Percentiles rank a stretch among this genome's conserved stretches.
phyloP scores from a whole-genome alignment of 2,888 invertebrate species.

The Cerastoderma edule region DNA sequence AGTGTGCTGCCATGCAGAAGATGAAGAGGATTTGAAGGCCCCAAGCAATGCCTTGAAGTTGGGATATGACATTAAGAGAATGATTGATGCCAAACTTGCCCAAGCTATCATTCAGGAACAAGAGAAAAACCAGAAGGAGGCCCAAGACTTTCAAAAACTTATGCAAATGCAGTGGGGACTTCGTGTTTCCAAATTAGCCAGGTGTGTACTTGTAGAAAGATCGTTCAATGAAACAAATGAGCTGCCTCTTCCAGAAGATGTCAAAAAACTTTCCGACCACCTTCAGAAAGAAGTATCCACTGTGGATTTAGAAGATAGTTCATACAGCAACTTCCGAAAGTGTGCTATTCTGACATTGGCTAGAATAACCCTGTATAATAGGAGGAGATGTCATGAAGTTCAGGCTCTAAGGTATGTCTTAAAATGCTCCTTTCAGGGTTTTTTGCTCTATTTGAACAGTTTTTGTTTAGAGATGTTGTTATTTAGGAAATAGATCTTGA shows the following conservation, averaged over 20 bases:
- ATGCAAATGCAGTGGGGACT: slow-evolving; percentile 53
- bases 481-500: neutral
- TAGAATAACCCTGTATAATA: slow-evolving; percentile 49
- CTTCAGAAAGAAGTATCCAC: slow-evolving; percentile 30
- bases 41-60: slow-evolving; percentile 57
- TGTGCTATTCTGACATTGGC: slow-evolving; percentile 42
- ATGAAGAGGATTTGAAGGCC: slow-evolving; percentile 46
- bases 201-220: slow-evolving; percentile 41
- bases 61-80: slow-evolving; percentile 41
- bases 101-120: slow-evolving; percentile 35
- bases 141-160: slow-evolving; percentile 47
- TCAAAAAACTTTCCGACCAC: slow-evolving; percentile 42
- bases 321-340: slow-evolving; percentile 41
- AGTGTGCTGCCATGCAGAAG: slow-evolving; percentile 28
- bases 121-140: slow-evolving; percentile 30
- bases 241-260: slow-evolving; percentile 53
- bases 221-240: slow-evolving; percentile 31
- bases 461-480: neutral
- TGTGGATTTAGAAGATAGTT: slow-evolving; percentile 35
- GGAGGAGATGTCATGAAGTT: slow-evolving; percentile 57
- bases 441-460: slow-evolving; percentile 10
- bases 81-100: slow-evolving; percentile 41
- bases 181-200: slow-evolving; percentile 50
- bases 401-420: slow-evolving; percentile 52
- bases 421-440: no score